phyloP scores from a whole-genome alignment of 2,888 invertebrate species.

The Hecatera dysodea region DNA sequence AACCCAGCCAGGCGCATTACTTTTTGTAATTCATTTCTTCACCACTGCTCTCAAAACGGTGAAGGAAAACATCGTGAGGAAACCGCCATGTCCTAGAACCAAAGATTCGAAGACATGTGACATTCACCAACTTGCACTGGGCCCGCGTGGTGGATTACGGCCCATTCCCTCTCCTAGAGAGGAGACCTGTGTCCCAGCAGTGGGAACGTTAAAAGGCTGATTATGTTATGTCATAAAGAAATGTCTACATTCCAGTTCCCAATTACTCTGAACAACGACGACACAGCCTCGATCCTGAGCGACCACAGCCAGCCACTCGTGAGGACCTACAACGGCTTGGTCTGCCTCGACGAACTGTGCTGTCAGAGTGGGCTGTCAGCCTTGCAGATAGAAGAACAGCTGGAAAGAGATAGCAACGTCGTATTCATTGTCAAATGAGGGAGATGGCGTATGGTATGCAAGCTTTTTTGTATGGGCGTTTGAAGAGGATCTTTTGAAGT shows the following conservation, averaged over 20 bases:
- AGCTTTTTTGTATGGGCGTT: not conserved
- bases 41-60: too few relatives aligned
- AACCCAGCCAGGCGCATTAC: too few relatives aligned
- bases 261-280: slow-evolving; percentile 86
- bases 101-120: too few relatives aligned
- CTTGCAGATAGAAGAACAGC: slow-evolving; percentile 93
- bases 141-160: too few relatives aligned
- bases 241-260: slow-evolving; percentile 83
- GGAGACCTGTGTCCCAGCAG: too few relatives aligned
- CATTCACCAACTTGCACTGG: too few relatives aligned
- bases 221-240: not conserved
- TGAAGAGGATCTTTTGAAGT: not conserved
- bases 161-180: too few relatives aligned
- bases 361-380: slow-evolving; percentile 93
- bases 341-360: slow-evolving; percentile 96
- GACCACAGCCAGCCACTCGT: slow-evolving; percentile 84
- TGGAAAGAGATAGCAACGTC: slow-evolving; percentile 94
- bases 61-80: too few relatives aligned
- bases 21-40: too few relatives aligned
- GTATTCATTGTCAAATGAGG: slow-evolving; percentile 90
- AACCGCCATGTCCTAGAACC: too few relatives aligned
- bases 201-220: too few relatives aligned
- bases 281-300: slow-evolving; percentile 75
- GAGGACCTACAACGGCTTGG: slow-evolving; percentile 86
- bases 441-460: not conserved